These are phyloP conservation scores for Phaethon lepturus DNA, from an alignment of 2,113 vertebrate species.

Conservation along the genomic window DNA sequence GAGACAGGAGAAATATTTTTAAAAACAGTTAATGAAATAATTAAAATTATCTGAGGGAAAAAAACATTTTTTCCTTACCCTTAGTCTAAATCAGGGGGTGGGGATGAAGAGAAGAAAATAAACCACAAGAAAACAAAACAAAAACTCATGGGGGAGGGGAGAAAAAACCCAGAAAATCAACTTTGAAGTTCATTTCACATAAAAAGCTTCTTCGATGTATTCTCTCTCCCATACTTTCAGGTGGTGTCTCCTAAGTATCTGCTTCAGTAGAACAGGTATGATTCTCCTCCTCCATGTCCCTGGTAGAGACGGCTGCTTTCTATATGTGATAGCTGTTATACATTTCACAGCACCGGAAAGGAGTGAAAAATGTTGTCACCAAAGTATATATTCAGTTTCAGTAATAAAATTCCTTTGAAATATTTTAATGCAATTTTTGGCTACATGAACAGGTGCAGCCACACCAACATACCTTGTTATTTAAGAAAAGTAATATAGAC, in stretches of 20 bases:
- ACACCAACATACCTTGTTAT: not conserved
- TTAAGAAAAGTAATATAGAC: not conserved
- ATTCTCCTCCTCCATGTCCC: not conserved
- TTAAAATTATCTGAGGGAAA: not conserved
- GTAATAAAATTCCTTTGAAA: not conserved
- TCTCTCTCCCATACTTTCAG: not conserved
- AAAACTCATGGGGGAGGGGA: not conserved
- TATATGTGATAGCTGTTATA: not conserved
- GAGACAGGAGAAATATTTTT: not conserved
- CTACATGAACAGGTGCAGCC: not conserved
- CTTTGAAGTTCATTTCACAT: not conserved
- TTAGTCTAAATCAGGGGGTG: not conserved
- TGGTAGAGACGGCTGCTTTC: not conserved
- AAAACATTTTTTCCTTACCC: not conserved
- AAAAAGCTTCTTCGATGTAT: not conserved
- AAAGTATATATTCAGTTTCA: not conserved
- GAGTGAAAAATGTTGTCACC: not conserved
- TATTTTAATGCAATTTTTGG: not conserved
- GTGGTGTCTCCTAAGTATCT: not conserved
- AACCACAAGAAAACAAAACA: not conserved
- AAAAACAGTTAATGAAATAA: not conserved
- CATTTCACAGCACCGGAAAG: not conserved
- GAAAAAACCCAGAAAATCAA: not conserved
- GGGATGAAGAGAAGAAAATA: not conserved
- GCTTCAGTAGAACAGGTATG: not conserved